These are phyloP conservation scores for Tetramorium bicarinatum DNA, from an alignment of 2,888 invertebrate species.

Conservation along the genomic window DNA sequence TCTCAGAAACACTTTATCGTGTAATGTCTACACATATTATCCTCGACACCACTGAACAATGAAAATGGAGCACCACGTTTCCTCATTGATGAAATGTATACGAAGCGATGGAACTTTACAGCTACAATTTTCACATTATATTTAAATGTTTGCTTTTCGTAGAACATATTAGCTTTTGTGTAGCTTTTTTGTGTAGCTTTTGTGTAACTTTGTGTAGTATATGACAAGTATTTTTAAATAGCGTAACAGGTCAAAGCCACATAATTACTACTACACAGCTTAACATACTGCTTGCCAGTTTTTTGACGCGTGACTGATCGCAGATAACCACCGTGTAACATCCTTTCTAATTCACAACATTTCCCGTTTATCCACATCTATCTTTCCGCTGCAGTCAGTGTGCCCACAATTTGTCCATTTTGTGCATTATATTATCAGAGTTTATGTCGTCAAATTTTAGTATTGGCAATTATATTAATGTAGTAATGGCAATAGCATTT, in stretches of 20 bases:
- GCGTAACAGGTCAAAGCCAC: slow-evolving; percentile 24
- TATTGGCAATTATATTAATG: not conserved
- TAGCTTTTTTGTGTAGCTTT: not conserved
- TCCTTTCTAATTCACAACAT: slow-evolving; percentile 45
- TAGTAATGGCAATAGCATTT: not conserved
- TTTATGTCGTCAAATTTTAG: not conserved
- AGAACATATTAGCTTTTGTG: not conserved
- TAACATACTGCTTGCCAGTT: slow-evolving; percentile 20
- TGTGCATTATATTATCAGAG: not conserved
- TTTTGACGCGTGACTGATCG: slow-evolving; percentile 50
- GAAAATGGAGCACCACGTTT: not conserved
- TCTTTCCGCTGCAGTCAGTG: not conserved
- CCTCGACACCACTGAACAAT: not conserved
- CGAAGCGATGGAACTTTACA: not conserved
- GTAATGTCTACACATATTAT: not conserved
- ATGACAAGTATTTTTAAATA: not conserved
- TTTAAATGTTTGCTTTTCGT: not conserved
- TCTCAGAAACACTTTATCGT: not conserved
- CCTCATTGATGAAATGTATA: not conserved
- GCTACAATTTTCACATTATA: not conserved
- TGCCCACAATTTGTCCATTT: not conserved
- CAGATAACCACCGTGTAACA: slow-evolving; percentile 35
- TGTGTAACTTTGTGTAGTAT: not conserved
- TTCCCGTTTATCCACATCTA: slow-evolving; percentile 13
- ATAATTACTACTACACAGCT: slow-evolving; percentile 24